phyloP scores from a whole-genome alignment of 2,888 invertebrate genomes.

The Hydraecia micacea region DNA sequence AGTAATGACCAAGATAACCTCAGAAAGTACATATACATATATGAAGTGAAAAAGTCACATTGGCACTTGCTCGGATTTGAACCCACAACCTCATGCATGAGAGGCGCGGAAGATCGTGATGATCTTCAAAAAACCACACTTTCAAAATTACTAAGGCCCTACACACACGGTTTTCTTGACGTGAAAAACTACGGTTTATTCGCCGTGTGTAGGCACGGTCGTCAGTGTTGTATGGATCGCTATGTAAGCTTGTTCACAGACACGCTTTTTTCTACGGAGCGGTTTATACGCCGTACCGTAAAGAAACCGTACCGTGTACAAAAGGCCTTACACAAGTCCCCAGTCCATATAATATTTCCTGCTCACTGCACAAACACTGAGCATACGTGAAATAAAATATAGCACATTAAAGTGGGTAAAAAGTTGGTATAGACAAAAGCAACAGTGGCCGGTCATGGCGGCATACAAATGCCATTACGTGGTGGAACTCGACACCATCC shows the following conservation, averaged over 20 bases:
- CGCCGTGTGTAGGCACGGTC: no score
- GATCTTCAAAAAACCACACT: not conserved
- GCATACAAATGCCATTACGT: slow-evolving; percentile 74
- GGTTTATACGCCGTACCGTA: no score
- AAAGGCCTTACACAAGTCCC: not conserved
- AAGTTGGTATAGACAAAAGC: slow-evolving; percentile 64
- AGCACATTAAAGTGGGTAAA: slow-evolving; percentile 29
- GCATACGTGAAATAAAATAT: slow-evolving; percentile 39
- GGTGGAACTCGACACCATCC: slow-evolving; percentile 63
- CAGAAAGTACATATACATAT: no score
- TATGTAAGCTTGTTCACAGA: not conserved
- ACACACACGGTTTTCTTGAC: no score
- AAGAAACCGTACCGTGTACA: no score
- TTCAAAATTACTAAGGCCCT: not conserved
- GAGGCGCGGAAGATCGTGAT: not conserved
- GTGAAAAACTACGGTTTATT: no score
- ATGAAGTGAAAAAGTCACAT: no score
- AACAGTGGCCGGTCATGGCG: slow-evolving; percentile 53
- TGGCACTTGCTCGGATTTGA: not conserved
- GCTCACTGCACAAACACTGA: slow-evolving; percentile 8
- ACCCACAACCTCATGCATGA: not conserved
- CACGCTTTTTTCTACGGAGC: not conserved
- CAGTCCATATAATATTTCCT: not conserved
- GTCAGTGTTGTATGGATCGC: no score
- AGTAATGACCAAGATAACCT: no score